These are phyloP conservation scores for Bradysia coprophila DNA, from an alignment of 1,140 invertebrate genomes.

Conservation along the genomic window DNA sequence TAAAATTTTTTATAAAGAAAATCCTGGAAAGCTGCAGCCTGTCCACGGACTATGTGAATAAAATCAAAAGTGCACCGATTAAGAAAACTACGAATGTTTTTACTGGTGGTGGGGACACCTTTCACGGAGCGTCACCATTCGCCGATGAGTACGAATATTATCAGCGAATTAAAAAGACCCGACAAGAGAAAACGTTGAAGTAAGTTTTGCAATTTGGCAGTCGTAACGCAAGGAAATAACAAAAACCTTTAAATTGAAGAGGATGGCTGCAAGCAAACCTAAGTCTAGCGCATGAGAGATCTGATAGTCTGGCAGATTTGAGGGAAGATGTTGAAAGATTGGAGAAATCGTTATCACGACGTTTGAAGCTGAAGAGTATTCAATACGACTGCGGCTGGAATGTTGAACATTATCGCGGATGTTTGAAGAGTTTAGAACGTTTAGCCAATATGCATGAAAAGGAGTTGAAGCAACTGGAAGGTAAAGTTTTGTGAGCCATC, in stretches of 20 bases:
- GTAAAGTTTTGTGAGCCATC: too few relatives aligned
- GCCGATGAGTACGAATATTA: constrained; percentile 8
- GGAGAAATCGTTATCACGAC: constrained; percentile 29
- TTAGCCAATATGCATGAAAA: constrained; percentile 49
- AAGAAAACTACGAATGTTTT: background rate
- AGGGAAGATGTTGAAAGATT: constrained; percentile 45
- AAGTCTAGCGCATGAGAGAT: constrained; percentile 34
- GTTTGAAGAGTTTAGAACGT: constrained; percentile 54
- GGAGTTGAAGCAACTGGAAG: constrained; percentile 42
- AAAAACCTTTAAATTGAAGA: constrained; percentile 2
- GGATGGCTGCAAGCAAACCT: constrained; percentile 47
- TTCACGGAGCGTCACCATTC: background rate
- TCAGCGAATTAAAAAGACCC: constrained; percentile 24
- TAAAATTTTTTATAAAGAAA: constrained; percentile 52
- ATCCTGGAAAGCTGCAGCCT: constrained; percentile 66
- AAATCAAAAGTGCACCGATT: constrained; percentile 25
- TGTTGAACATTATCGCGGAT: constrained; percentile 66
- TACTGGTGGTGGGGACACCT: background rate
- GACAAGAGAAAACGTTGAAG: constrained; percentile 29
- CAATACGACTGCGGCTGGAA: constrained; percentile 77
- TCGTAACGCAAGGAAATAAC: background rate
- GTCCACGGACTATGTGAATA: constrained; percentile 66
- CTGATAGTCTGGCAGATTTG: constrained; percentile 37
- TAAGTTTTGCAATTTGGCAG: background rate
- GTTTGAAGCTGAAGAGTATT: constrained; percentile 36